These are phyloP conservation scores for Scaptomyza polygonia DNA, from an alignment of 2,888 invertebrate genomes.

Conservation along the genomic window DNA sequence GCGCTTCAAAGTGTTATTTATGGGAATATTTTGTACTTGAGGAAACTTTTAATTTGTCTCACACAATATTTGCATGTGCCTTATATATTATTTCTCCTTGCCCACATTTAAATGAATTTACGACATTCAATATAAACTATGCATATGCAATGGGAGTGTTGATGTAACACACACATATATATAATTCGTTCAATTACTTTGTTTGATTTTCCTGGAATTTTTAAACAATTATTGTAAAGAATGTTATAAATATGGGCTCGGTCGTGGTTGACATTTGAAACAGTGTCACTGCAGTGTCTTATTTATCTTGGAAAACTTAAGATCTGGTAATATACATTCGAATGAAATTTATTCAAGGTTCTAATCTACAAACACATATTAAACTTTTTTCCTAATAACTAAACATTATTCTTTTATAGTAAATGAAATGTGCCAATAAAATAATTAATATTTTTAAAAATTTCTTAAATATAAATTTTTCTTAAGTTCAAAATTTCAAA, in stretches of 20 bases:
- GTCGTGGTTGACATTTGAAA: slow-evolving; percentile 12
- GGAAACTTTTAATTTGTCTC: slow-evolving; percentile 32
- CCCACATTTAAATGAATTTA: slow-evolving; percentile 66
- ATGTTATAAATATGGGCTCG: slow-evolving; percentile 29
- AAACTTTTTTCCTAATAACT: too few species aligned
- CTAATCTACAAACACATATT: too few species aligned
- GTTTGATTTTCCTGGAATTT: slow-evolving; percentile 45
- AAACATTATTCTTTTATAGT: too few species aligned
- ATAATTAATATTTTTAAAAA: too few species aligned
- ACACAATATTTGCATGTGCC: slow-evolving; percentile 57
- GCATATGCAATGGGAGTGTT: slow-evolving; percentile 24
- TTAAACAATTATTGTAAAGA: slow-evolving; percentile 50
- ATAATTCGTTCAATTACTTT: slow-evolving; percentile 57
- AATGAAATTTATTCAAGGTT: too few species aligned
- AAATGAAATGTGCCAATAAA: too few species aligned
- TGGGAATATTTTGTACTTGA: slow-evolving; percentile 19
- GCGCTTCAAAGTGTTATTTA: slow-evolving; percentile 66
- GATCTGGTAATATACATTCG: background rate
- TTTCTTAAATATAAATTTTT: too few species aligned
- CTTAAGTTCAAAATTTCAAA: too few species aligned
- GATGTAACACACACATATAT: slow-evolving; percentile 35
- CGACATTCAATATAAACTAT: slow-evolving; percentile 46
- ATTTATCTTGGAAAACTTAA: slow-evolving; percentile 13
- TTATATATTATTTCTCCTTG: slow-evolving; percentile 26
- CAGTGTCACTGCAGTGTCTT: too few species aligned